These are phyloP conservation scores for Sorex araneus DNA, from an alignment of 2,113 vertebrate species.

Conservation along the genomic window DNA sequence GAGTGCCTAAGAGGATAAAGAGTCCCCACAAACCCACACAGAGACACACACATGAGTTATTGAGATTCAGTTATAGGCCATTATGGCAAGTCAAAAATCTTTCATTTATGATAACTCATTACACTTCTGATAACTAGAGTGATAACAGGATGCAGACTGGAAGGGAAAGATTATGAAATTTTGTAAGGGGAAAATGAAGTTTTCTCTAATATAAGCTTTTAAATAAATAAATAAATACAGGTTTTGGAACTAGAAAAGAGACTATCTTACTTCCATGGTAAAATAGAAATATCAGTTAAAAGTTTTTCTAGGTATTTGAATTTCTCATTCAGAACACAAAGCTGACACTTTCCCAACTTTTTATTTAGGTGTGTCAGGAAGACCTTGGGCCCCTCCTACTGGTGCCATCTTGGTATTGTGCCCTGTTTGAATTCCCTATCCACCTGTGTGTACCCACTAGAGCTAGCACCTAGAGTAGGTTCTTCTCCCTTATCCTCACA, in stretches of 20 bases:
- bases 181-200: not conserved
- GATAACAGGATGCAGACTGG: not conserved
- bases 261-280: not conserved
- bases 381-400: too few relatives aligned
- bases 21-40: too few relatives aligned
- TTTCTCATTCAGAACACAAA: too few relatives aligned
- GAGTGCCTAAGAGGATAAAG: slow-evolving; percentile 6
- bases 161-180: not conserved
- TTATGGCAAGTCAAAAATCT: not conserved
- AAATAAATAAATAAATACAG: not conserved
- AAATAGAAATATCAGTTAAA: slow-evolving; percentile 2
- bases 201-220: too few relatives aligned
- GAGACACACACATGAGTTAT: not conserved
- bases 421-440: too few relatives aligned
- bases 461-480: too few relatives aligned
- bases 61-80: not conserved
- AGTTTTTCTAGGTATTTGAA: not conserved
- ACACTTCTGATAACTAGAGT: not conserved
- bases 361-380: too few relatives aligned
- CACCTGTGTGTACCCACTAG: too few relatives aligned
- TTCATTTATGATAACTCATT: not conserved
- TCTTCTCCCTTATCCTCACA: too few relatives aligned
- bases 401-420: too few relatives aligned
- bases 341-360: too few relatives aligned
- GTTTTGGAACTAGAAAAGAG: not conserved